Base-by-base conservation (phyloP, 2,888 invertebrate genomes). In the Apamea anceps region DNA sequence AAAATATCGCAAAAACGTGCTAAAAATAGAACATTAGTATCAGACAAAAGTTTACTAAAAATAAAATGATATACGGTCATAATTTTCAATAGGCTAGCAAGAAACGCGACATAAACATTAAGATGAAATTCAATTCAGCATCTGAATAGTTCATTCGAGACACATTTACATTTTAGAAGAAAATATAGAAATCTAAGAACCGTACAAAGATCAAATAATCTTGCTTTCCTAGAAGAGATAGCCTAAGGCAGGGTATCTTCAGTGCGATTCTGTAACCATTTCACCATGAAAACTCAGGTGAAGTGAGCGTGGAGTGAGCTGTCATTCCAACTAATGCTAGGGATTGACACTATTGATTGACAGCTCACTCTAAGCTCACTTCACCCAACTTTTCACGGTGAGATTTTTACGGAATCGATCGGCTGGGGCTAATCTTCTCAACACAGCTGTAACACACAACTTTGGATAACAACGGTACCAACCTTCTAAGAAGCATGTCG, bases 121-220 rank as follows among this genome's bases (percentile, higher is more conserved):
- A 65, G 65, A 65, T 71, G 15, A 48, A 70, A 51, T 77, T 71
- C n/a, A 65, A 77, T 60, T 60, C 48, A 66, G 13, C 32, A 32
- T 7, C 51, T 77, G 65, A 82, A 83, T 82, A 77, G 60, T 77
- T 77, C 51, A 60, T 82, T 71, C 18, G 21, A 32, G 57, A 60
- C 21, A 63, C 51, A 76, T 75, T 82, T 82, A 81, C 82, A 76
- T 70, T 81, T 82, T 21, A 25, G 6, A n/a, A 76, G 42, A 82
- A 70, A 57, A 63, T 65, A 60, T n/a, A 63, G 0, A 65, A 76
- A 42, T 62, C 21, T 65, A 21, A 32, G 18, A 63, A 57, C n/a
- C 32, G n/a, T 60, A 25, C 66, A 67, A n/a, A 45, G 28, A 62
- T 68, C 32, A 66, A 60, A 81, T 28, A 25, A 60, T 73, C 32